Conservation (phyloP, 2,113 vertebrate genomes). For the Serinus canaria region DNA sequence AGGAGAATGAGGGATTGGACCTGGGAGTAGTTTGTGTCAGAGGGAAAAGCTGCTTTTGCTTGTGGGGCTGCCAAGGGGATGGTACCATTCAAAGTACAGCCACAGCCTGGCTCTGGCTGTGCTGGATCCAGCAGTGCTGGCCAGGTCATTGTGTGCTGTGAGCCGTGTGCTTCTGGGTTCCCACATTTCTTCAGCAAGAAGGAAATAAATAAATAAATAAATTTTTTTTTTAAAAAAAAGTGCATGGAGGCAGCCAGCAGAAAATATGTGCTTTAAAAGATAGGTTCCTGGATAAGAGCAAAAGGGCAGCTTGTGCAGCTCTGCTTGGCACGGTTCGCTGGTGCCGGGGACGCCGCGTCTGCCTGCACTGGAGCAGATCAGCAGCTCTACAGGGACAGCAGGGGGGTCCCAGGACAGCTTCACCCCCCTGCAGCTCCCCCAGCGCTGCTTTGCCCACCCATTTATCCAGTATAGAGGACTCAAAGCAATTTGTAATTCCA, state of each 20-base stretch:
- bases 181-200: not conserved
- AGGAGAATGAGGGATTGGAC: not conserved
- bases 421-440: not conserved
- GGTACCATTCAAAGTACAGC: not conserved
- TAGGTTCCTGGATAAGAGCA: not conserved
- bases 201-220: not conserved
- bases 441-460: fast-evolving
- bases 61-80: not conserved
- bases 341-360: fast-evolving
- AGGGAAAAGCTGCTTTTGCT: not conserved
- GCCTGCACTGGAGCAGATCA: not conserved
- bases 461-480: not conserved
- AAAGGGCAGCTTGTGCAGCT: not conserved
- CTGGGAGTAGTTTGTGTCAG: not conserved
- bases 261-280: not conserved
- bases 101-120: not conserved
- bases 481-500: not conserved
- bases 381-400: not conserved
- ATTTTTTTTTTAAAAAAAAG: not conserved
- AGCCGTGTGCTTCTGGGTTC: not conserved
- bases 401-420: not conserved
- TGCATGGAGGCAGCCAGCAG: not conserved
- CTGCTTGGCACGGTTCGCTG: not conserved
- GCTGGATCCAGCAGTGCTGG: not conserved
- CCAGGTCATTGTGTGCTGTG: not conserved